Base-by-base conservation (phyloP, 2,888 invertebrate genomes). In the Mesochorus sp. region DNA sequence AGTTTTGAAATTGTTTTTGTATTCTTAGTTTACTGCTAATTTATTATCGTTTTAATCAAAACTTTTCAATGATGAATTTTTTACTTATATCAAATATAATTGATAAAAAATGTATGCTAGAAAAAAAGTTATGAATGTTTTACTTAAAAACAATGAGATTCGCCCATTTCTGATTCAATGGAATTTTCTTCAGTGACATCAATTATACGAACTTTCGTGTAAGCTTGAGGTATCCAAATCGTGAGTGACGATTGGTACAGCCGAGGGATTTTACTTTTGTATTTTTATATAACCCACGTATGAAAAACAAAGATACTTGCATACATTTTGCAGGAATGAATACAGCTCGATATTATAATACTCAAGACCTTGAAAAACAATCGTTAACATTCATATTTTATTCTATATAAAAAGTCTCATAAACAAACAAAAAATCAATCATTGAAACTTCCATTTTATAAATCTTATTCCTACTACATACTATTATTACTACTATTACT, bases 401-500 rank as follows among this genome's bases (percentile, higher is more conserved):
- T 44, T 70, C n/a, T 66, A 53, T 39, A 19, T 34, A 49, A 42
- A 44, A 64, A 26, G 49, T 49, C 19, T 37, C 47, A 31, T 59
- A 26, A 26, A 28, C 8, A 34, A 53, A 53, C 8, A 34, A 53
- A 53, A 21, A 37, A 68, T 55, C 26, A 21, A 68, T 71, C 61
- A 53, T 77, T 49, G 14, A 66, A 66, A 47, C 53, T 71, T 73
- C 70, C 59, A 71, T 55, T 57, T 74, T 66, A 26, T 24, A 31
- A 51, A n/a, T n/a, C n/a, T n/a, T 59, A 31, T 37, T n/a, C n/a
- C n/a, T n/a, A n/a, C n/a, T n/a, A 71, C 12, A 61, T 6, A 3
- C 10, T 21, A 21, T 14, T 4, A 59, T 59, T 59, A 17, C 12
- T 68, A 21, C 8, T 59, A 49, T 37, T 24, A 49, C 47, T n/a